These are phyloP conservation scores for Pseudomugil tenellus DNA, from an alignment of 2,797 vertebrate species.

Conservation along the genomic window DNA sequence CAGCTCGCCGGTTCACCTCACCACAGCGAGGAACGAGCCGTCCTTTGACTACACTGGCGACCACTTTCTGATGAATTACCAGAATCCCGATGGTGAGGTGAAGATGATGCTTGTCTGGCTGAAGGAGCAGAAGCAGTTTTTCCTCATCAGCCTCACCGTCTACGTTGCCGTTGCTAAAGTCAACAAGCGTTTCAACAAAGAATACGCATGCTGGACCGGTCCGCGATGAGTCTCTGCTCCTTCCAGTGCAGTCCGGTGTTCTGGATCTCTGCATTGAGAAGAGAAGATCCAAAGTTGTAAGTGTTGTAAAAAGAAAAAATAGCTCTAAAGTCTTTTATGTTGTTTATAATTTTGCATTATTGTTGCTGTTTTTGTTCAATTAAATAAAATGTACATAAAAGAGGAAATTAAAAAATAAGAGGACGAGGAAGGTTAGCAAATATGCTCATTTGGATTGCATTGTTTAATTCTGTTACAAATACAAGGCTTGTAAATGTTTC, in stretches of 20 bases:
- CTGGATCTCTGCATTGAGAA: background rate
- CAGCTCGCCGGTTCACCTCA: slow-evolving; percentile 81
- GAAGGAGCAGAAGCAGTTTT: slow-evolving; percentile 83
- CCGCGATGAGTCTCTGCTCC: background rate
- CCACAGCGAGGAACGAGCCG: background rate
- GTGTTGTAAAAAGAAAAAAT: too few relatives aligned
- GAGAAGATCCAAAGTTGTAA: too few relatives aligned
- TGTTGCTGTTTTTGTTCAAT: too few relatives aligned
- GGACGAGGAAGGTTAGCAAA: too few relatives aligned
- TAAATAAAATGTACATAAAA: background rate
- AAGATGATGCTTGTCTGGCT: slow-evolving; percentile 82
- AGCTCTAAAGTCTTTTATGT: too few relatives aligned
- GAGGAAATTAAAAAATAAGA: too few relatives aligned
- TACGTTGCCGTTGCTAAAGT: slow-evolving; percentile 81
- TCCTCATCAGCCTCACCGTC: slow-evolving; percentile 83
- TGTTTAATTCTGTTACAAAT: too few relatives aligned
- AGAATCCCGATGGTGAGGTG: slow-evolving; percentile 80
- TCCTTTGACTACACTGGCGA: slow-evolving; percentile 76
- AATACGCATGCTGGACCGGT: slow-evolving; percentile 69
- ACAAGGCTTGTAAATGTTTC: too few relatives aligned
- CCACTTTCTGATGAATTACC: slow-evolving; percentile 73
- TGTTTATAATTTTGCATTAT: too few relatives aligned
- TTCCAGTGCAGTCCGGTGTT: too few relatives aligned
- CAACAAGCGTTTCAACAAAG: slow-evolving; percentile 84
- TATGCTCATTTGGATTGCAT: too few relatives aligned